Evolutionary conservation across 2,888 invertebrate genomes (phyloP), one percentile per base, ranked within the genome.

Genomic region (Melitaea athalia): DNA sequence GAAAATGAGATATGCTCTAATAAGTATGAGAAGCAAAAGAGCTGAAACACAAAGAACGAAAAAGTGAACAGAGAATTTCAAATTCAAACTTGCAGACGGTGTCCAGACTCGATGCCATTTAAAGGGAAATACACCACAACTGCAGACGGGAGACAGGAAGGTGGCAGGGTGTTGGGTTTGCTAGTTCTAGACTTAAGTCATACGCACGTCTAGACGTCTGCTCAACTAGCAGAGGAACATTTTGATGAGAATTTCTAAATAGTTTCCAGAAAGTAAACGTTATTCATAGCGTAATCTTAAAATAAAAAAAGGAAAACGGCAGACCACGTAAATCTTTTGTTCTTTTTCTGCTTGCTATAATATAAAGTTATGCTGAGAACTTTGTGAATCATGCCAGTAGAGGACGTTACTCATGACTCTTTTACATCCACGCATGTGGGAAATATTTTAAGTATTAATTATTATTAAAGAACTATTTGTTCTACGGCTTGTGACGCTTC

Each of bases 151-250:
- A 63, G 55, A 62, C 15, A 42, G 47, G 65, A 66, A 55, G 64
- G 67, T 57, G 64, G 66, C 15, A 63, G 62, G 63, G 59, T 64
- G 65, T 59, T 50, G 24, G 24, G 11, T 24, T 52, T 52, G 53
- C 53, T 67, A 67, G 63, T 63, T 55, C 53, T 60, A 61, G 53
- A 73, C 50, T 81, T 79, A 75, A 78, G 75, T 77, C n/a, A 72
- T 76, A 84, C 82, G 83, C 80, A 80, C 66, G 86, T 86, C 86
- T 86, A 87, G 86, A 86, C 84, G 75, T 55, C 53, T 55, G 53
- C n/a, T 31, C 17, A 31, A n/a, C 53, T 55, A 7, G 11, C 33
- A 55, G 53, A 55, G 53, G 33, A 33, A 55, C 14, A 14, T 33
- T 33, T 12, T 14, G 12, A 14, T 31, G 6, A 14, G 8, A 55